A percentile compares a stretch with the other conserved stretches of the same genome.
Conservation (phyloP, 1,140 invertebrate species). For the Pogonomyrmex barbatus region DNA sequence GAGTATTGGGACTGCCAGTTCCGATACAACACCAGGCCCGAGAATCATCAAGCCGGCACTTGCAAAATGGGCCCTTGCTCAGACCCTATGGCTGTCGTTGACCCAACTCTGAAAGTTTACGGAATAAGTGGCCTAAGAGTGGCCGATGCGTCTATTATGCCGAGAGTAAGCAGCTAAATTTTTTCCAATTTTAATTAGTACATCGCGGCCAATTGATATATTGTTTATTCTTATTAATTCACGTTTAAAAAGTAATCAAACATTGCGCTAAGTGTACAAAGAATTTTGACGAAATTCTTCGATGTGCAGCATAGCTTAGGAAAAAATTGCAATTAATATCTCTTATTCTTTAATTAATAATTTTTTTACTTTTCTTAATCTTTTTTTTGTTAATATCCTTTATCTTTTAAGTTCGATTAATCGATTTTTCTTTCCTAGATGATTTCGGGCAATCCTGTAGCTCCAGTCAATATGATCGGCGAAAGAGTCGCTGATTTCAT, state of each 20-base stretch:
- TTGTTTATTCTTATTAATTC: background rate
- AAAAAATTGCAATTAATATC: background rate
- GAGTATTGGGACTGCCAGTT: constrained; percentile 87
- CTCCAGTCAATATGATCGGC: constrained; percentile 87
- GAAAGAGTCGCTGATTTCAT: constrained; percentile 87
- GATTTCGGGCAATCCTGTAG: constrained; percentile 85
- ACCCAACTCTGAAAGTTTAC: constrained; percentile 83
- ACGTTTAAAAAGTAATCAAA: background rate
- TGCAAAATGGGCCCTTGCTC: constrained; percentile 87
- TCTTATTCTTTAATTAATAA: background rate
- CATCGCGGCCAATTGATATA: background rate
- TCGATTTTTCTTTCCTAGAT: constrained; percentile 66
- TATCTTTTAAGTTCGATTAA: background rate
- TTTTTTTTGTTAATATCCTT: no score
- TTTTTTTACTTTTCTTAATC: no score
- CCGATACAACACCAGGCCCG: constrained; percentile 83
- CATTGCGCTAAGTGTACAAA: background rate
- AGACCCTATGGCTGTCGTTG: constrained; percentile 85
- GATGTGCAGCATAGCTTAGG: background rate
- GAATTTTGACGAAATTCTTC: constrained; percentile 1
- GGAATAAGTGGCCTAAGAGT: constrained; percentile 85
- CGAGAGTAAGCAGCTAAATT: constrained; percentile 67
- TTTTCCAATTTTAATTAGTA: background rate
- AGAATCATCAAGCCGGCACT: constrained; percentile 87
- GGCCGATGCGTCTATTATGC: constrained; percentile 84